Conservation (phyloP, 2,888 invertebrate species). For the Pocota personata region DNA sequence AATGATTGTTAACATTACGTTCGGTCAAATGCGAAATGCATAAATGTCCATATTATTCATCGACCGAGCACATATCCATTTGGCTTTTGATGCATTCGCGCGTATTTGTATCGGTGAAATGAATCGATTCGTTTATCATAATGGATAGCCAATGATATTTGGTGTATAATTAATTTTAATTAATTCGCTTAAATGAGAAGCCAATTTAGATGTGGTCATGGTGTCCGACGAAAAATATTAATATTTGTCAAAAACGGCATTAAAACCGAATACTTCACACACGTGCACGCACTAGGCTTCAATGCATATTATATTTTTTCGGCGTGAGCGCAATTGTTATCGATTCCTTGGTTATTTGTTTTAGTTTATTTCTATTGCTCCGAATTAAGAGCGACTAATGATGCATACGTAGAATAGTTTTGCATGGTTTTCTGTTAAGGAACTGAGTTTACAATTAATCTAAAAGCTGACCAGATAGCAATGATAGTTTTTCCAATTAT, state of each 20-base stretch:
- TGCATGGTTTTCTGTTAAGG: too few relatives aligned
- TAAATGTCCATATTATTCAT: constrained; percentile 38
- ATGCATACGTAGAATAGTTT: neutral
- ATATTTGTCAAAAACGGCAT: constrained; percentile 23
- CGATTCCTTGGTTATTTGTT: neutral
- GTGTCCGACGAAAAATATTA: constrained; percentile 11
- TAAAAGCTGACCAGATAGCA: too few relatives aligned
- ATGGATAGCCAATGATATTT: constrained; percentile 46
- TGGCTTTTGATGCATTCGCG: constrained; percentile 5
- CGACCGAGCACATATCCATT: neutral
- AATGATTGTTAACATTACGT: constrained; percentile 62
- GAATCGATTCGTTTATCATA: constrained; percentile 41
- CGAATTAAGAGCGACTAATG: neutral
- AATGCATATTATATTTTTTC: neutral
- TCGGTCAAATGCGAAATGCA: constrained; percentile 51
- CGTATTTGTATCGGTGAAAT: constrained; percentile 28
- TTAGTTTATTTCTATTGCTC: constrained; percentile 6
- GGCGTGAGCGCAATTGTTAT: neutral
- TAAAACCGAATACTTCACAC: constrained; percentile 3
- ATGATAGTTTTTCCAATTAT: too few relatives aligned
- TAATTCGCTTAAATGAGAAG: constrained; percentile 41
- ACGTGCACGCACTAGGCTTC: neutral
- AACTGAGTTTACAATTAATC: too few relatives aligned
- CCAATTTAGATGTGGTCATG: constrained; percentile 36
- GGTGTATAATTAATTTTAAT: constrained; percentile 52